These are phyloP conservation scores for Perizoma flavofasciatum DNA, from an alignment of 2,888 invertebrate genomes.

Conservation along the genomic window DNA sequence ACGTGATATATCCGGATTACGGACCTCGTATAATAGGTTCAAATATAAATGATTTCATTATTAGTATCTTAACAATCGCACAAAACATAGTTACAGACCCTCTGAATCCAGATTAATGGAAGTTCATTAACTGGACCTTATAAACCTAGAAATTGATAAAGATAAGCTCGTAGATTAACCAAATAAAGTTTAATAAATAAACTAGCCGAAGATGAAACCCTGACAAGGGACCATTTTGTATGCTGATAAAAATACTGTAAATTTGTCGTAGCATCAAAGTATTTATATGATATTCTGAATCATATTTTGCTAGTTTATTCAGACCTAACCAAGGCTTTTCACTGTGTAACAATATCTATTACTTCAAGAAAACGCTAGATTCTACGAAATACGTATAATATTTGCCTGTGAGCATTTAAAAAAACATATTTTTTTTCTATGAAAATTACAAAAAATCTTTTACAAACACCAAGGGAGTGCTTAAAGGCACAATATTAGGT, in stretches of 20 bases:
- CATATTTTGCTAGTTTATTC: conserved; percentile 6
- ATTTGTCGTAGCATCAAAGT: neutral
- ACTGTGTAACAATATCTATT: conserved; percentile 11
- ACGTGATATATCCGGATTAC: no score
- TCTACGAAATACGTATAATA: conserved; percentile 12
- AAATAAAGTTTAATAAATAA: conserved; percentile 11
- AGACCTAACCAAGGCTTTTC: conserved; percentile 17
- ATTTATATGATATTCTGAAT: neutral
- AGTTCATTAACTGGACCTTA: conserved; percentile 40
- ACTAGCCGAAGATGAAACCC: neutral
- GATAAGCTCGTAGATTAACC: conserved; percentile 40
- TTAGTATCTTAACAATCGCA: conserved; percentile 4
- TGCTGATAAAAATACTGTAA: neutral
- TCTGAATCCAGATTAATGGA: neutral
- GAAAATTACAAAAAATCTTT: conserved; percentile 21
- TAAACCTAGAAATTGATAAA: conserved; percentile 39
- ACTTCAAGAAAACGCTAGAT: conserved; percentile 9
- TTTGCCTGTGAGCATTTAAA: conserved; percentile 11
- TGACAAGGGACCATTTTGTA: neutral
- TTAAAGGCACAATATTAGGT: conserved; percentile 59
- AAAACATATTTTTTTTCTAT: conserved; percentile 8
- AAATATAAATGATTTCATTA: conserved; percentile 1
- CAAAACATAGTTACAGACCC: neutral
- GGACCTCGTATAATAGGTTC: neutral
- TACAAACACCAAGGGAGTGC: conserved; percentile 31